phyloP scores from a whole-genome alignment of 2,797 vertebrate genomes.

The Mormyrops attenuatus region DNA sequence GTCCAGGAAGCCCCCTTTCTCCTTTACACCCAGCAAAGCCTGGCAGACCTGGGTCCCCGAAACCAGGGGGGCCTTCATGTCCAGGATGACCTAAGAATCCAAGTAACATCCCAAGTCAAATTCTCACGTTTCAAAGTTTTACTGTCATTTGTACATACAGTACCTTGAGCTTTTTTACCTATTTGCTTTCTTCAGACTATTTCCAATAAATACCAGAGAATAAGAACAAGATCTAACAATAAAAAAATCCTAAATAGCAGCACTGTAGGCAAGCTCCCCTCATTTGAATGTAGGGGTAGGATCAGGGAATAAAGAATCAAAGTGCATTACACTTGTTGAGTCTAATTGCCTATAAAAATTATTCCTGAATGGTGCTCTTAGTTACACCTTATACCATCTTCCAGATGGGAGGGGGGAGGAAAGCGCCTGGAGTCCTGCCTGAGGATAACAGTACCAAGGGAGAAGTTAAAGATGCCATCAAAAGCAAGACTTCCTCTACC shows the following conservation, averaged over 20 bases:
- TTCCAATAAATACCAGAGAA: background rate
- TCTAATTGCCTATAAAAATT: background rate
- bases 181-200: background rate
- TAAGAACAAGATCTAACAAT: background rate
- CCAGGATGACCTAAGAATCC: background rate
- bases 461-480: background rate
- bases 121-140: background rate
- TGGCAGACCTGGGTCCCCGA: background rate
- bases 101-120: background rate
- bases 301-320: background rate
- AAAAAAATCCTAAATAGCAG: background rate
- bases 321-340: background rate
- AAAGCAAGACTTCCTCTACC: background rate
- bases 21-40: slow-evolving; percentile 58
- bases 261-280: background rate
- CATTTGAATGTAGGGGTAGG: background rate
- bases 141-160: background rate
- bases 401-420: background rate
- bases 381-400: background rate
- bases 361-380: background rate
- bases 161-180: background rate
- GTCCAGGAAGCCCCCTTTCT: slow-evolving; percentile 60
- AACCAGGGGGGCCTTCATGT: slow-evolving; percentile 27
- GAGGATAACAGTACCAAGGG: background rate
- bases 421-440: background rate